phyloP scores from a whole-genome alignment of 2,113 vertebrate genomes.

The Serilophus lunatus region DNA sequence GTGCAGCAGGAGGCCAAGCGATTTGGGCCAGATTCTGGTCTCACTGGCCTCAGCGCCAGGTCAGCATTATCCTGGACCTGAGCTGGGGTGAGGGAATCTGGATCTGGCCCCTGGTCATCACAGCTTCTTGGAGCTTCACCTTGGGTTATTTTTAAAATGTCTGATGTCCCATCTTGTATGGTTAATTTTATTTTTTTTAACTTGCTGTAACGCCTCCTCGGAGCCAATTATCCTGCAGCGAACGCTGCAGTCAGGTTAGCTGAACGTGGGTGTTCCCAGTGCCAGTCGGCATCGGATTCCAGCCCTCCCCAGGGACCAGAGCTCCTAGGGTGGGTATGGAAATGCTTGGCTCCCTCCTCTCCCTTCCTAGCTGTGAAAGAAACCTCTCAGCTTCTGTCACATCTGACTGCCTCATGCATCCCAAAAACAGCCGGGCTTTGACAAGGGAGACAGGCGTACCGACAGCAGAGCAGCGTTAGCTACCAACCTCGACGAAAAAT shows the following conservation, averaged over 20 bases:
- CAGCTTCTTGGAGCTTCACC: not conserved
- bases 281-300: not conserved
- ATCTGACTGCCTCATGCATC: slow-evolving; percentile 69
- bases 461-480: not conserved
- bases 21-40: slow-evolving; percentile 21
- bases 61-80: not conserved
- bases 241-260: not conserved
- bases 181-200: not conserved
- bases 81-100: not conserved
- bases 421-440: slow-evolving; percentile 56
- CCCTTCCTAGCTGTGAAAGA: slow-evolving; percentile 30
- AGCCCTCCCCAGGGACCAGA: slow-evolving; percentile 17
- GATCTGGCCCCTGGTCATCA: not conserved
- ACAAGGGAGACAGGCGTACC: slow-evolving; percentile 33
- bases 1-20: slow-evolving; percentile 16
- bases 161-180: slow-evolving; percentile 8
- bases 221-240: not conserved
- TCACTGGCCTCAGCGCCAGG: not conserved
- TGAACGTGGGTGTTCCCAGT: not conserved
- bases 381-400: slow-evolving; percentile 45
- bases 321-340: slow-evolving; percentile 45
- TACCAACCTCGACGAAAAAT: not conserved
- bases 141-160: slow-evolving; percentile 22
- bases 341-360: slow-evolving; percentile 46
- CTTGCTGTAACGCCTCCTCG: not conserved